Evolutionary conservation across 23 tunicate species (phyloP), one percentile per base, ranked within the genome.

Genomic region (Ascidia mentula): DNA sequence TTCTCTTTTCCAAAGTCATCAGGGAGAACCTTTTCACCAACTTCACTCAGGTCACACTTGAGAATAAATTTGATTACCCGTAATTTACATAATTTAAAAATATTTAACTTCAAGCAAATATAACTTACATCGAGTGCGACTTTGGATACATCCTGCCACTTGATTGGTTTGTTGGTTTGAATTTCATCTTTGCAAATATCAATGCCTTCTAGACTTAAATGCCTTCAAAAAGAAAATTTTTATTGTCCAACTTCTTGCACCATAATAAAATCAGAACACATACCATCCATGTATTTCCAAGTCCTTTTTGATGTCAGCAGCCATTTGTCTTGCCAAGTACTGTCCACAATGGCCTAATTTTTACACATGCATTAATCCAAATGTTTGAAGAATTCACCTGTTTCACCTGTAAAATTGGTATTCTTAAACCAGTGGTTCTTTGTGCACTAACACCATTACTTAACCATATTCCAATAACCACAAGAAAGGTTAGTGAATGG

Each of bases 201-300:
- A 74, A 74, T 74, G 6, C 77, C 40, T n/a, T 34, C 39, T 71
- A 18, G 75, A 34, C 38, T 34, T 3, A 71, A 36, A 36, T 71
- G 75, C 76, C 76, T 34, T 22, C 38, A 53, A 5, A 53, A 1
- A 20, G 13, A 42, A 42, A 42, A 42, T 12, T 42, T 9, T 42
- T 42, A 9, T 15, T 42, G 53, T 42, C 15, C 12, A 42, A 42
- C 53, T 42, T 42, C n/a, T 42, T 42, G 15, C 12, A 42, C 53
- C 53, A 42, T 42, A 9, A 15, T 15, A 42, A 42, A 42, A 42
- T 42, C 12, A 42, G 12, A 42, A 9, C 12, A 53, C 65, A 53
- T 53, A 53, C 65, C 65, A 53, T 9, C 65, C 65, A 53, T 53
- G 65, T 28, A 53, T 53, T 28, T 53, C 65, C 65, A 53, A 53